Evolutionary conservation across 2,797 vertebrate genomes (phyloP).

Genomic region (Sebastes baramenuke): DNA sequence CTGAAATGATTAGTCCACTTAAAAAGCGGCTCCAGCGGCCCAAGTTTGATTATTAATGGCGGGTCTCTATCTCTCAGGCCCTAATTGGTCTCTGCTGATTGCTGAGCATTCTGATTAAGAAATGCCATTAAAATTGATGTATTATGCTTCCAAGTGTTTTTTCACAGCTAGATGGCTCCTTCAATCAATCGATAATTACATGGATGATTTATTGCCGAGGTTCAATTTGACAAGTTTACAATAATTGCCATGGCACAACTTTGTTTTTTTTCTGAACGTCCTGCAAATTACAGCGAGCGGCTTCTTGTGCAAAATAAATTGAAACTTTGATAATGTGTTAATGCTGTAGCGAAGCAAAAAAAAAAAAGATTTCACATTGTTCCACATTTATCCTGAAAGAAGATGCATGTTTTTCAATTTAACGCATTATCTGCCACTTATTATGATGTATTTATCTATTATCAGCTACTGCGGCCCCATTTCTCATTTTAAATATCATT

Average conservation of each 20-base stretch:
- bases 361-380: not conserved
- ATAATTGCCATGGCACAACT: slow-evolving; percentile 54
- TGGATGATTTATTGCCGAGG: slow-evolving; percentile 74
- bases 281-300: not conserved
- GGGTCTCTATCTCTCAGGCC: slow-evolving; percentile 75
- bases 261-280: slow-evolving; percentile 21
- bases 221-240: slow-evolving; percentile 71
- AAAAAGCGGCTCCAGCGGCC: slow-evolving; percentile 38
- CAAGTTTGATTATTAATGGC: slow-evolving; percentile 79
- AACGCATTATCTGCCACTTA: not conserved
- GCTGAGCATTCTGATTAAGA: slow-evolving; percentile 82
- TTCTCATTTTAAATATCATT: slow-evolving; percentile 50
- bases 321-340: not conserved
- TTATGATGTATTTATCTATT: not conserved
- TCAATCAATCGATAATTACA: slow-evolving; percentile 83
- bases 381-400: not conserved
- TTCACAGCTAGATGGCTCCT: slow-evolving; percentile 73
- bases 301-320: not conserved
- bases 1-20: slow-evolving; percentile 43
- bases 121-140: slow-evolving; percentile 82
- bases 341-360: not conserved
- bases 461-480: not conserved
- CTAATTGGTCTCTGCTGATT: slow-evolving; percentile 85
- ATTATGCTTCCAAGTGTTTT: slow-evolving; percentile 77
- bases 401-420: not conserved